These are phyloP conservation scores for Semotilus atromaculatus DNA, from an alignment of 2,797 vertebrate genomes.

Conservation along the genomic window DNA sequence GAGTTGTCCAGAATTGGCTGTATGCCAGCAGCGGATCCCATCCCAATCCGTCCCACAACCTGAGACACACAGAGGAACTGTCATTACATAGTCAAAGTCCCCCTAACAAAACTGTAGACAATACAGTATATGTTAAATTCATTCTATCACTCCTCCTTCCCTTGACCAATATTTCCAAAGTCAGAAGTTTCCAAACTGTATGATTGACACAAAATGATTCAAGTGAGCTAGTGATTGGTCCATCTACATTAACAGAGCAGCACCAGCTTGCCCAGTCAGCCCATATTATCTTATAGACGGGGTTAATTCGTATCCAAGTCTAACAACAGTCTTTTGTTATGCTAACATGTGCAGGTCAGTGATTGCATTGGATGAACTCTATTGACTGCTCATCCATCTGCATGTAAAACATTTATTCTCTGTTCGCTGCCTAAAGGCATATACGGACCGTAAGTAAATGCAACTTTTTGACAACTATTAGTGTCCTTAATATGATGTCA, in stretches of 20 bases:
- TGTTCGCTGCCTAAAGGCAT: constrained; percentile 5
- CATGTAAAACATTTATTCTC: neutral
- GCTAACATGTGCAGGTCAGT: neutral
- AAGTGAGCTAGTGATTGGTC: neutral
- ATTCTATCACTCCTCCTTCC: neutral
- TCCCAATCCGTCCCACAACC: constrained; percentile 87
- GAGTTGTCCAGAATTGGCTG: constrained; percentile 79
- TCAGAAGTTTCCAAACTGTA: neutral
- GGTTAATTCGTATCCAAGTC: neutral
- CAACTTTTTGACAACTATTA: constrained; percentile 5
- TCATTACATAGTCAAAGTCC: constrained; percentile 16
- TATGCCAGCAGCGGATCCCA: constrained; percentile 82
- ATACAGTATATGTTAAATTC: neutral
- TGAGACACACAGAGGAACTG: constrained; percentile 55
- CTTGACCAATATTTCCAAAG: neutral
- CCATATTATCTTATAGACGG: neutral
- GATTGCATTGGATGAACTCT: neutral
- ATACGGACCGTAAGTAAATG: neutral
- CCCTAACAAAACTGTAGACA: neutral
- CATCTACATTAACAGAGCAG: neutral
- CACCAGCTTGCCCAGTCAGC: neutral
- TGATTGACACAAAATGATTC: neutral
- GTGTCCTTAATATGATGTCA: neutral
- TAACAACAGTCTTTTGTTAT: neutral
- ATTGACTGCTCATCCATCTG: neutral